Percentiles rank a stretch among this genome's conserved stretches.
Conservation (phyloP, 2,888 invertebrate species). For the Hermaeophaga mercurialis region DNA sequence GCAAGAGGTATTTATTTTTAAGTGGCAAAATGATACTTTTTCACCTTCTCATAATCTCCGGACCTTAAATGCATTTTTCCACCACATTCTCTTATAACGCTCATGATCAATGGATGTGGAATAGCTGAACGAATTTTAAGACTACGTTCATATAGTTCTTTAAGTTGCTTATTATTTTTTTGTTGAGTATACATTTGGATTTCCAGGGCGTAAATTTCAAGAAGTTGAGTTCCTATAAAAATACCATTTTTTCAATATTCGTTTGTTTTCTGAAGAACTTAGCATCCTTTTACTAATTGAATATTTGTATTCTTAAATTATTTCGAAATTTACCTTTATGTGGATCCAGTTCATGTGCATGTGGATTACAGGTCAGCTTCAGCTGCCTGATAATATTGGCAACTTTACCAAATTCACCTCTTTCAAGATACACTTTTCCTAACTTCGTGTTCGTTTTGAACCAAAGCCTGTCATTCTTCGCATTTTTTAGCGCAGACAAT, state of each 20-base stretch:
- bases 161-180: conserved; percentile 97
- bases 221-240: conserved; percentile 77
- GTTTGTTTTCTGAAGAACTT: too few species aligned
- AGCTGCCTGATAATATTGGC: conserved; percentile 94
- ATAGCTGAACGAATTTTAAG: conserved; percentile 98
- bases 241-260: too few species aligned
- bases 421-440: conserved; percentile 95
- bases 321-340: conserved; percentile 74
- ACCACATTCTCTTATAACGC: conserved; percentile 96
- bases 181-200: conserved; percentile 99
- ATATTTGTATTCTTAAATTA: too few species aligned
- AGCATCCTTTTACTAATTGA: too few species aligned
- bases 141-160: conserved; percentile 95
- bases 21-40: background rate
- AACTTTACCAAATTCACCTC: conserved; percentile 89
- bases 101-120: conserved; percentile 99
- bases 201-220: conserved; percentile 98
- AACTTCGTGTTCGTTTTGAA: conserved; percentile 99
- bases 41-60: conserved; percentile 88
- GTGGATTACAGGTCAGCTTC: conserved; percentile 85
- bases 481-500: conserved; percentile 89
- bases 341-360: conserved; percentile 84
- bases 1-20: too few species aligned
- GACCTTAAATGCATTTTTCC: conserved; percentile 99
- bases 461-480: conserved; percentile 98